Evolutionary conservation across 2,113 vertebrate genomes (phyloP), one percentile per base, ranked within the genome.

Genomic region (Empidonax traillii): DNA sequence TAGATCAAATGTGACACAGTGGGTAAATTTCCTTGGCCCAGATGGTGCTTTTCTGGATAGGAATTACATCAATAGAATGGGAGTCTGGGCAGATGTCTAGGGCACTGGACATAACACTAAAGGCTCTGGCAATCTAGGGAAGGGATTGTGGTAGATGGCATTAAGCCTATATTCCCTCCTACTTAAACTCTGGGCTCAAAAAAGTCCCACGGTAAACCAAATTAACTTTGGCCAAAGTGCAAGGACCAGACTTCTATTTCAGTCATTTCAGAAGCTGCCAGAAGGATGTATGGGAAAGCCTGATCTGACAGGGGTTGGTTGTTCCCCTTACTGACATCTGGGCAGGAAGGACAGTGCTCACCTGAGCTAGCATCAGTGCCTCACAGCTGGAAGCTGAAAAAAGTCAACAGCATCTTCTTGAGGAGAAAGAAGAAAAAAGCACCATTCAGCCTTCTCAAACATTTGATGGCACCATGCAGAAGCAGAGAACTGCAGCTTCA

Each of bases 341-440:
- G 33, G 51, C 9, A 17, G 69, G 73, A 88, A 78, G 43, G 80
- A 73, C 4, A 37, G 55, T 46, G 62, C 56, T 96, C 88, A 92
- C 68, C 88, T 90, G 76, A 93, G 73, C 77, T 52, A 89, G 65
- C 49, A 87, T 74, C 41, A 79, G 62, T 72, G 76, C 69, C 88
- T 82, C 12, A 4, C 75, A 85, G 58, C 58, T 73, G 73, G 69
- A 94, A 52, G 84, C 12, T 84, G 85, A 92, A 79, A 93, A 46
- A 75, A 65, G 37, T 89, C 69, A 87, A 76, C 14, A 76, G n/a
- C 46, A 93, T 46, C 58, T 89, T 76, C 65, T 93, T 62, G 17
- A 89, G 30, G 49, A 93, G 41, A 71, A 92, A 79, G 62, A 71
- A 87, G 59, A 39, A 73, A 85, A 94, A 93, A 92, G 88, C 83